Evolutionary conservation across 2,888 invertebrate genomes (phyloP), one percentile per base, ranked within the genome.

Genomic region (Temnothorax rugatulus): DNA sequence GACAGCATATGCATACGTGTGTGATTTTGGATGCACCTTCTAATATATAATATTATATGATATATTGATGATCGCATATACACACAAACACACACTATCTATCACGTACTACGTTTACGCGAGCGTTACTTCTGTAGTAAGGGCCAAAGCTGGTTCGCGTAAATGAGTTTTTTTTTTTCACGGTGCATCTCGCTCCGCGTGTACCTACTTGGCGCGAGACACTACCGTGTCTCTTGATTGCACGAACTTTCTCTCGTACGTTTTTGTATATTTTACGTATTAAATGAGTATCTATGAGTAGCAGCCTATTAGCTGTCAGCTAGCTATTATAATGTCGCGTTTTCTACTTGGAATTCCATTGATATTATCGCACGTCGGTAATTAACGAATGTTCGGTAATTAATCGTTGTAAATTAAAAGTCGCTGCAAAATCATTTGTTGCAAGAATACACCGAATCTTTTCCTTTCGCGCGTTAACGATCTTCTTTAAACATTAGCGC

Each of bases 401-500:
- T 8, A 15, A 29, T 2, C 15, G 29, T 13, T 83, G 50, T 52
- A 64, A 52, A 64, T 74, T 54, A 63, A 74, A 61, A 47, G 47
- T n/a, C 21, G 4, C 3, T 11, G 21, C 29, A 41, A 83, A 69
- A 52, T 69, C 5, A 79, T 77, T 79, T 63, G 25, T n/a, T 18
- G 54, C 21, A 64, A 29, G 29, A 29, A 29, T 29, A 29, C 29
- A 29, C 41, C n/a, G 13, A 69, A 76, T 29, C 54, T 54, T 59
- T 47, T 25, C 4, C 29, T 59, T 47, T n/a, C 15, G 50, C 38
- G 15, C 18, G 2, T 50, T 47, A 44, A 29, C n/a, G 38, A 63
- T 50, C n/a, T 34, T 54, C 29, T 29, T 29, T 15, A 75, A 83
- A 64, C 4, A 41, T 76, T 75, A 84, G 13, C 18, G 52, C n/a